Evolutionary conservation across 2,797 vertebrate species (phyloP), one percentile per base, ranked within the genome.

Genomic region (Sebastes itinus): DNA sequence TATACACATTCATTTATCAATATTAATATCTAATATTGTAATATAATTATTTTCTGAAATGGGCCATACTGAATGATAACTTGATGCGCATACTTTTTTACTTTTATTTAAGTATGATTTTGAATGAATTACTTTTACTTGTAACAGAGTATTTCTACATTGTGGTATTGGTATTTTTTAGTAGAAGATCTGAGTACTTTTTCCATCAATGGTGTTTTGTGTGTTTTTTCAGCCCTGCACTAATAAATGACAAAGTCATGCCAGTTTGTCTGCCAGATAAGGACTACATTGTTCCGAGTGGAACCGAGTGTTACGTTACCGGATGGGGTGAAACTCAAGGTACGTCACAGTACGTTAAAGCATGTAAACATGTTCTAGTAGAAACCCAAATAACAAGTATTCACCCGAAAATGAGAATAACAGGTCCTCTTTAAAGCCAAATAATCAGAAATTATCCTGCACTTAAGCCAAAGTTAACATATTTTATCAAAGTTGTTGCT

Each of bases 321-420:
- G 98, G 98, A 72, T 99, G 98, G 98, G 98, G 98, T 1, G 97
- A 99, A 0, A 99, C 98, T 77, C 88, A 91, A 96, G 97, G 98
- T 99, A 77, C 7, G 27, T 67, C 28, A n/a, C 2, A n/a, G 54
- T 13, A 33, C 6, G 11, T 42, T 46, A 46, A 46, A 46, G 42
- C 3, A 46, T 46, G 42, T 46, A 46, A 18, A 46, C 42, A 46
- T 46, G 42, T 46, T 33, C 32, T 33, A 9, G 32, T 7, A 30
- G 30, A 30, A 30, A 30, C 30, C 30, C 30, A 30, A 30, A 30
- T 4, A 7, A 38, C 35, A 38, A 38, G 12, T 42, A 42, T 42
- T 14, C 14, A 46, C 14, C 1, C 14, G 2, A 16, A 46, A 46
- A 46, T 46, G 42, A 46, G 14, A 16, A 46, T 46, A 46, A 18